These are phyloP conservation scores for Eurypyga helias DNA, from an alignment of 2,113 vertebrate genomes.

Conservation along the genomic window DNA sequence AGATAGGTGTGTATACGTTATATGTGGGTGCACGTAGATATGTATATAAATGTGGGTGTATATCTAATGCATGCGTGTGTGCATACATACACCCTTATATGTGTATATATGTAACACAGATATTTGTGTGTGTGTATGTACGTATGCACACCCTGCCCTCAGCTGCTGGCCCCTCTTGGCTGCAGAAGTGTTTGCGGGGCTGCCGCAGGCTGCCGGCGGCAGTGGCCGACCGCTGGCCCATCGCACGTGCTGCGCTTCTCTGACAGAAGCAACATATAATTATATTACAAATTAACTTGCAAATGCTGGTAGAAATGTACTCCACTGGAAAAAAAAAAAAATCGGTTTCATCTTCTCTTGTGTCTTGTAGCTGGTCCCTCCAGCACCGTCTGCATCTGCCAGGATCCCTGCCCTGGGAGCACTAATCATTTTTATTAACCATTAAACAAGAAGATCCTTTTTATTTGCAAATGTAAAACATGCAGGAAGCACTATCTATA, in stretches of 20 bases:
- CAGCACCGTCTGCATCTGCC: conserved; percentile 32
- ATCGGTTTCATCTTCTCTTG: conserved; percentile 8
- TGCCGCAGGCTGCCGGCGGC: not conserved
- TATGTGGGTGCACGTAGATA: fast-evolving
- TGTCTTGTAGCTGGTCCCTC: conserved; percentile 28
- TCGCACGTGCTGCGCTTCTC: not conserved
- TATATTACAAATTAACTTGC: conserved; percentile 63
- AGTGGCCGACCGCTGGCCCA: not conserved
- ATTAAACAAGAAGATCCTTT: conserved; percentile 62
- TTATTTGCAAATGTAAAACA: conserved; percentile 66
- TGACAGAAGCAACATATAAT: conserved; percentile 52
- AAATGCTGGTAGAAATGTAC: conserved; percentile 28
- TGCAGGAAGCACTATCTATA: not conserved
- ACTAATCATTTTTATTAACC: conserved; percentile 68
- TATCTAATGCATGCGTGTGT: fast-evolving
- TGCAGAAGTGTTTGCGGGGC: not conserved
- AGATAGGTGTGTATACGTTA: not conserved
- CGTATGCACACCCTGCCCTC: not conserved
- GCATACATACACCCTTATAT: fast-evolving
- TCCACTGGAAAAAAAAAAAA: not conserved
- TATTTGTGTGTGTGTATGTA: fast-evolving
- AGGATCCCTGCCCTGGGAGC: conserved; percentile 29
- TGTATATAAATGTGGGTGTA: too few relatives aligned
- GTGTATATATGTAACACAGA: fast-evolving
- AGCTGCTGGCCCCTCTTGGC: not conserved